Conservation (phyloP, 2,113 vertebrate species). For the Nanorana parkeri region DNA sequence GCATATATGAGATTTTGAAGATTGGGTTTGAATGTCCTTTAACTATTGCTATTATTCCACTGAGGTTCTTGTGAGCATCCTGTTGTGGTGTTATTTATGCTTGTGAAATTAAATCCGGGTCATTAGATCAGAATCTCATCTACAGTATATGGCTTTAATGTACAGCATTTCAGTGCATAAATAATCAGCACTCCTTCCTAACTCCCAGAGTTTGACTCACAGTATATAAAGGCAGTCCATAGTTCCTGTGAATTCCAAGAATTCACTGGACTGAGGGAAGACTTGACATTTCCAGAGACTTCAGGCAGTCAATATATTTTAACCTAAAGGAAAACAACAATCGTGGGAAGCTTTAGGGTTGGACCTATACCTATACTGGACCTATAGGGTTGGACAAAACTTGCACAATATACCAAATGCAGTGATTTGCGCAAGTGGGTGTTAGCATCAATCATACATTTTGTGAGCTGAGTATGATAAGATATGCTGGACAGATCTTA, state of each 20-base stretch:
- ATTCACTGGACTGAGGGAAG: conserved; percentile 5
- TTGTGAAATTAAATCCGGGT: not conserved
- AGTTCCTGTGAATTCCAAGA: conserved; percentile 48
- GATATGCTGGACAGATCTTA: too few relatives aligned
- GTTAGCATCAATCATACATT: too few relatives aligned
- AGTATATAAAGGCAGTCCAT: not conserved
- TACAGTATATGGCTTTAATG: not conserved
- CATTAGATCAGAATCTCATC: not conserved
- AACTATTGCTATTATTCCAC: not conserved
- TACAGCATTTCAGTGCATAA: not conserved
- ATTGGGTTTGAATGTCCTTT: too few relatives aligned
- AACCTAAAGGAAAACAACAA: not conserved
- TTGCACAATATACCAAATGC: too few relatives aligned
- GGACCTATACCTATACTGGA: not conserved
- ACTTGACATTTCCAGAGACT: conserved; percentile 22
- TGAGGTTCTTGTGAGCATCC: not conserved
- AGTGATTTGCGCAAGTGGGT: too few relatives aligned
- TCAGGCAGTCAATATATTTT: conserved; percentile 28
- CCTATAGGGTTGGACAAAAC: too few relatives aligned
- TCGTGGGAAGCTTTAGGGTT: not conserved
- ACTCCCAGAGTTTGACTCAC: conserved; percentile 24
- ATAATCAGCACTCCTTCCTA: conserved; percentile 24
- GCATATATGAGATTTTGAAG: too few relatives aligned
- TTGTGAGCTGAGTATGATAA: too few relatives aligned
- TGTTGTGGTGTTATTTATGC: conserved; percentile 1